A percentile compares a stretch with the other conserved stretches of the same genome.
phyloP scores from a whole-genome alignment of 2,888 invertebrate genomes.

The Callyntrura guangdongensis region DNA sequence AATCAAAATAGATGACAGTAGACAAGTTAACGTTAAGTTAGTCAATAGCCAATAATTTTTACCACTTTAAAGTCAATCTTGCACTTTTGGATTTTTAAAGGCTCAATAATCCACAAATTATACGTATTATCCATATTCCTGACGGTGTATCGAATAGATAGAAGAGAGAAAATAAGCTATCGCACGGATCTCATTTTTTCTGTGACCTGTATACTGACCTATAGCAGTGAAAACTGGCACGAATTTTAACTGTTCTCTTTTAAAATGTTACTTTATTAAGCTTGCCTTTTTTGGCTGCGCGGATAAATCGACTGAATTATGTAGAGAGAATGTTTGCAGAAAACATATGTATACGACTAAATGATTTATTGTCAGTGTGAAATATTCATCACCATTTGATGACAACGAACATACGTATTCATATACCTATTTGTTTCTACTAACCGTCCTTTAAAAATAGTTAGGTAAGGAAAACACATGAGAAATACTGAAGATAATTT shows the following conservation, averaged over 20 bases:
- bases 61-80: constrained; percentile 2
- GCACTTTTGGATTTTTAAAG: constrained; percentile 36
- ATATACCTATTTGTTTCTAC: not conserved
- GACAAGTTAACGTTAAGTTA: no score
- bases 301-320: not conserved
- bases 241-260: not conserved
- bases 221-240: not conserved
- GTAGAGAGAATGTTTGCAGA: no score
- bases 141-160: not conserved
- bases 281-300: not conserved
- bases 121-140: not conserved
- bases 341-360: no score
- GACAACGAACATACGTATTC: no score
- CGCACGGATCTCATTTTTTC: constrained; percentile 25
- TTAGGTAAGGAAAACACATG: not conserved
- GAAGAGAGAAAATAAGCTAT: not conserved
- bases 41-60: not conserved
- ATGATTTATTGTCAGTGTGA: no score
- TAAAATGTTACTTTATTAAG: not conserved
- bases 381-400: not conserved
- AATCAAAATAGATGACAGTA: not conserved
- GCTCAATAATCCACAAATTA: constrained; percentile 38
- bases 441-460: constrained; percentile 7
- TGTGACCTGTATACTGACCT: constrained; percentile 70
- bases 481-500: not conserved